phyloP scores from a whole-genome alignment of 1,140 invertebrate genomes.

The Agrypnia vestita region DNA sequence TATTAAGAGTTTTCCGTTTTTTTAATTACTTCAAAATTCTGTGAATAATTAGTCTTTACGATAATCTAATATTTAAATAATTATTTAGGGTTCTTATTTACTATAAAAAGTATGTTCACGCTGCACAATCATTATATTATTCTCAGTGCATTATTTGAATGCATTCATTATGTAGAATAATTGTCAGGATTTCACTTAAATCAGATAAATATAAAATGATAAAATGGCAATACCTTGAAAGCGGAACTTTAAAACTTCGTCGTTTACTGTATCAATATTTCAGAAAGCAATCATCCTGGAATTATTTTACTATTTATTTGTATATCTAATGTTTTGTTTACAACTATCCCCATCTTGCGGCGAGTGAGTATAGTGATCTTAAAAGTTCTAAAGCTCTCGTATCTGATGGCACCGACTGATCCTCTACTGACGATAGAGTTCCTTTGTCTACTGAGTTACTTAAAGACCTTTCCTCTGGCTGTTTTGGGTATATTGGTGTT shows the following conservation, averaged over 20 bases:
- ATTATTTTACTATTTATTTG: conserved; percentile 3
- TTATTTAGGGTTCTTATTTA: too few species aligned
- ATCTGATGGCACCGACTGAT: conserved; percentile 75
- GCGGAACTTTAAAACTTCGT: neutral
- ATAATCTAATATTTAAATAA: too few species aligned
- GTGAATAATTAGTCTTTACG: too few species aligned
- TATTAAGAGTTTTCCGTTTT: too few species aligned
- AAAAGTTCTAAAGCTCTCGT: conserved; percentile 85
- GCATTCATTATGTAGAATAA: too few species aligned
- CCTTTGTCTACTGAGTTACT: conserved; percentile 67
- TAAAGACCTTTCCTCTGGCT: conserved; percentile 34
- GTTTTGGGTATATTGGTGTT: conserved; percentile 45
- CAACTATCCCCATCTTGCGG: conserved; percentile 80
- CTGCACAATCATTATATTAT: too few species aligned
- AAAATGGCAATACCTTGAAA: neutral
- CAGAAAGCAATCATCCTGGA: too few species aligned
- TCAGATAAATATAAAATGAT: neutral
- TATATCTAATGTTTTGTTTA: neutral
- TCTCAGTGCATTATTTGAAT: too few species aligned
- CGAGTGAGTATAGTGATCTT: conserved; percentile 86
- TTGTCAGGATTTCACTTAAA: neutral
- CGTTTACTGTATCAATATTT: too few species aligned
- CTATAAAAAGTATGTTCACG: too few species aligned
- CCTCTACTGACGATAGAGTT: conserved; percentile 67
- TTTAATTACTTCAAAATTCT: too few species aligned